Evolutionary conservation across 2,797 vertebrate species (phyloP).

Genomic region (Calcarius lapponicus): DNA sequence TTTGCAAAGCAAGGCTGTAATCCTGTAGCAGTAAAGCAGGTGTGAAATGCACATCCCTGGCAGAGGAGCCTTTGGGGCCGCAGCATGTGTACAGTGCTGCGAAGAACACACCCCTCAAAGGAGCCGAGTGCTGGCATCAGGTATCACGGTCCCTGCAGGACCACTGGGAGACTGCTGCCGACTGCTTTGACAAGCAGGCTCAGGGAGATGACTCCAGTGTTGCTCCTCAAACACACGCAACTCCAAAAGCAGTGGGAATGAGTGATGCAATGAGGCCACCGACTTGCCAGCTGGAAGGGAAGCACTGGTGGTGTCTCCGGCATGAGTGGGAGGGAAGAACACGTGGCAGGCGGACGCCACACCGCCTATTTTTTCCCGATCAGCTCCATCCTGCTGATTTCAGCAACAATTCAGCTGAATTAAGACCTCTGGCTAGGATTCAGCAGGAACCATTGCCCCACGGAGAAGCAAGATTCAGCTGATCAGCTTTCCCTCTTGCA

Average conservation of each 20-base stretch:
- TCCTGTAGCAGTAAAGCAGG: background rate
- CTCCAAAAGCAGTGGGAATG: background rate
- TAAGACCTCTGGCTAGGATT: background rate
- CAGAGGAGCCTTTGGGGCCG: background rate
- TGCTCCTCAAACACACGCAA: background rate
- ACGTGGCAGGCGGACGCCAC: background rate
- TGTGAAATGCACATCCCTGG: background rate
- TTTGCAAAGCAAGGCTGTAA: background rate
- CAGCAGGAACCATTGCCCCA: background rate
- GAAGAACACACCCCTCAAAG: background rate
- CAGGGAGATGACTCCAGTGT: background rate
- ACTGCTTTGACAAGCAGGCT: background rate
- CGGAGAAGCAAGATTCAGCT: background rate
- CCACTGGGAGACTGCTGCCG: background rate
- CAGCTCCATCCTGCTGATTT: background rate
- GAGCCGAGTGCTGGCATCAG: rapidly evolving
- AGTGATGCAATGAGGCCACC: background rate
- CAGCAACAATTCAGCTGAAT: background rate
- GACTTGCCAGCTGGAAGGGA: background rate
- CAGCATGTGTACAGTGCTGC: background rate
- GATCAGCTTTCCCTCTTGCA: background rate
- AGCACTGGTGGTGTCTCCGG: background rate
- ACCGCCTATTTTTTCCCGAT: rapidly evolving
- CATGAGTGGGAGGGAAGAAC: background rate
- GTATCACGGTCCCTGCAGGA: background rate